Evolutionary conservation across 2,888 invertebrate species (phyloP).

Genomic region (Clepsis dumicolana): DNA sequence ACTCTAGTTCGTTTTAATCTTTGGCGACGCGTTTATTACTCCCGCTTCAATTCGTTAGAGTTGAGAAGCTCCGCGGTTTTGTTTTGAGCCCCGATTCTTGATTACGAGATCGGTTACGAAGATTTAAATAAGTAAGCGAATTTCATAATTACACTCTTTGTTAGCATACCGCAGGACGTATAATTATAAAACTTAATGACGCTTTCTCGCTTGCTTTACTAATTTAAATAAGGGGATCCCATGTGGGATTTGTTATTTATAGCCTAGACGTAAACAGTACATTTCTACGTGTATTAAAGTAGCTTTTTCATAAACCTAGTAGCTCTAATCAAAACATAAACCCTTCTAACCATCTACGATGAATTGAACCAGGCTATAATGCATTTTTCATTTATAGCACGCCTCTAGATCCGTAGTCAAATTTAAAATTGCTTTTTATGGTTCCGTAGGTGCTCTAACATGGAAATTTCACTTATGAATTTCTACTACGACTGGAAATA

Average conservation of each 20-base stretch:
- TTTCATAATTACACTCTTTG: constrained; percentile 36
- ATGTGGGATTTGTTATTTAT: background rate
- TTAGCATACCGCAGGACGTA: constrained; percentile 23
- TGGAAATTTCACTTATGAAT: constrained; percentile 31
- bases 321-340: background rate
- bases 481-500: constrained; percentile 17
- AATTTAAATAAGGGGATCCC: background rate
- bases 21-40: constrained; percentile 4
- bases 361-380: background rate
- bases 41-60: constrained; percentile 14
- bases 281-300: background rate
- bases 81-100: constrained; percentile 24
- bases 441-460: constrained; percentile 30
- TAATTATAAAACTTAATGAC: constrained; percentile 19
- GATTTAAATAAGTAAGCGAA: constrained; percentile 30
- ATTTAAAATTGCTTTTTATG: constrained; percentile 39
- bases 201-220: background rate
- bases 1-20: constrained; percentile 15
- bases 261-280: background rate
- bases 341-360: background rate
- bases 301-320: background rate
- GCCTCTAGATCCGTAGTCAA: constrained; percentile 15
- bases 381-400: constrained; percentile 11
- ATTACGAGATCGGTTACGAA: constrained; percentile 34
- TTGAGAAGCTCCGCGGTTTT: constrained; percentile 16